Base-by-base conservation (phyloP, 2,113 vertebrate species). In the Rissa tridactyla region DNA sequence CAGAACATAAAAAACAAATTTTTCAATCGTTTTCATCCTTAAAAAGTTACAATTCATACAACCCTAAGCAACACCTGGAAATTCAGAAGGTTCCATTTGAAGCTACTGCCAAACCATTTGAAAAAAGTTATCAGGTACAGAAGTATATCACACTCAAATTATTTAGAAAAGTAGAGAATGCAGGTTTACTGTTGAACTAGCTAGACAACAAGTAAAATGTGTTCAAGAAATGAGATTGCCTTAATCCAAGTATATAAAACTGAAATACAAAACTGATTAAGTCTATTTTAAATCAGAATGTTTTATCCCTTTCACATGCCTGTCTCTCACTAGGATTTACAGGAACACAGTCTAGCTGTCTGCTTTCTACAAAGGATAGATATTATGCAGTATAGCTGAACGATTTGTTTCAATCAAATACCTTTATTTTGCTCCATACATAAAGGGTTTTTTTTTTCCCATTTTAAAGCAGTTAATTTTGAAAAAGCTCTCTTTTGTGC, bases 111-210 rank as follows among this genome's bases (percentile, higher is more conserved):
- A 15, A 90, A 52, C 1, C 2, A 44, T 79, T 34, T 9, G 13
- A 47, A 85, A 77, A 62, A 40, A 4, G 0, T 25, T 72, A 12
- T 47, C 5, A 11, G 9, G 9, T 34, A 40, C 0, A 0, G n/a
- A 38, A 84, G 6, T 61, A 64, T 20, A 57, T 51, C 9, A 26
- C 4, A 32, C 2, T 76, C 14, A 91, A 69, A 73, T 70, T 73
- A 73, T 49, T 65, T 69, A n/a, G 26, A 58, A 17, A 55, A 66
- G 2, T 51, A 49, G 3, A 36, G 3, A 88, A 58, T 15, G 6
- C 6, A 40, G 13, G 3, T 75, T 84, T 91, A 44, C 42, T 60
- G 51, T 19, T 84, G 25, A 78, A 49, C 34, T 73, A 87, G 23
- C 8, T 26, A 57, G 58, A 76, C 5, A 49, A 5, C 8, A 84